Conservation (phyloP, 2,888 invertebrate genomes). For the Drosophila nigricruria region DNA sequence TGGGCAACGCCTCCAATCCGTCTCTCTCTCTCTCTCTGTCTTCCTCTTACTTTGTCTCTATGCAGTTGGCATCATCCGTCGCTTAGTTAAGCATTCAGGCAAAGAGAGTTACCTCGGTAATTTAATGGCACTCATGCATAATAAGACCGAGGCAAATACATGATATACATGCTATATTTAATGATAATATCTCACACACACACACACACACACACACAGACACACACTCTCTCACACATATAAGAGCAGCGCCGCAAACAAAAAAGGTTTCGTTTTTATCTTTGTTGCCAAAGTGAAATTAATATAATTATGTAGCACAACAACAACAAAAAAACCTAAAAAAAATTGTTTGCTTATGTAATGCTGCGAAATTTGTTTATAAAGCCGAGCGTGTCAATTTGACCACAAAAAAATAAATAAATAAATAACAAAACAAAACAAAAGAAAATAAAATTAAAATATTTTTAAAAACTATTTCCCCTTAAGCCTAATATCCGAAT, state of each 20-base stretch:
- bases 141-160: slow-evolving; percentile 55
- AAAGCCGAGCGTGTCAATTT: slow-evolving; percentile 38
- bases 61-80: slow-evolving; percentile 36
- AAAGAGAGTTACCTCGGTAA: slow-evolving; percentile 56
- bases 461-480: slow-evolving; percentile 29
- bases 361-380: slow-evolving; percentile 57
- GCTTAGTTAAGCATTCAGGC: slow-evolving; percentile 62
- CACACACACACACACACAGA: slow-evolving; percentile 5
- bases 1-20: slow-evolving; percentile 30
- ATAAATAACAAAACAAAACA: background rate
- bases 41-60: background rate
- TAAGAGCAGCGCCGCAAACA: slow-evolving; percentile 33
- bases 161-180: slow-evolving; percentile 70
- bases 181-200: slow-evolving; percentile 54
- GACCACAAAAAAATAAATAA: slow-evolving; percentile 26
- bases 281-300: slow-evolving; percentile 53
- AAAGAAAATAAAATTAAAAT: slow-evolving; percentile 8
- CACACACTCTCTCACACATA: slow-evolving; percentile 16
- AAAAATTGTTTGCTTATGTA: slow-evolving; percentile 50
- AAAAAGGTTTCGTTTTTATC: slow-evolving; percentile 39
- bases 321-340: slow-evolving; percentile 17
- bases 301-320: slow-evolving; percentile 60
- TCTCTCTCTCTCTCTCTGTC: background rate
- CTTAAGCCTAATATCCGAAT: slow-evolving; percentile 42
- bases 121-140: slow-evolving; percentile 71